Conservation (phyloP, 2,888 invertebrate species). For the Ametastegia equiseti region DNA sequence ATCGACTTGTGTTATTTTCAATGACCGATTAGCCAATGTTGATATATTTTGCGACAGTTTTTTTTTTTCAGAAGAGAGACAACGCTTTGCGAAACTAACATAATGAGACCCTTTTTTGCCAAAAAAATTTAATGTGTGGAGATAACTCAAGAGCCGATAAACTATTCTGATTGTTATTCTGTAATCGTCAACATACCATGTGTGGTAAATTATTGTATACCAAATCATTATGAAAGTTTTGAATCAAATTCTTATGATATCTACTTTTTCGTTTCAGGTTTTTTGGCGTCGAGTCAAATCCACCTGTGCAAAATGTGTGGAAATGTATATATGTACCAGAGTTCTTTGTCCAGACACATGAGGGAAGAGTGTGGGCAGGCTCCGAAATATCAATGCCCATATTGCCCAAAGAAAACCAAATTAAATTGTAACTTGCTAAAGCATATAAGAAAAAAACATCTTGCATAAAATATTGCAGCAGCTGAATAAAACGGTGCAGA, state of each 20-base stretch:
- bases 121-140: not conserved
- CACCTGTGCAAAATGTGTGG: slow-evolving; percentile 66
- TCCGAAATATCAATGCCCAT: slow-evolving; percentile 71
- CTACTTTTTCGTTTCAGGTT: slow-evolving; percentile 65
- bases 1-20: not conserved
- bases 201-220: not conserved
- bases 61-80: not conserved
- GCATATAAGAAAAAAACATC: slow-evolving; percentile 67
- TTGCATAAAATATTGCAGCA: not conserved
- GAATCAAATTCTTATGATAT: slow-evolving; percentile 37
- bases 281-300: slow-evolving; percentile 53
- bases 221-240: not conserved
- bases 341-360: slow-evolving; percentile 68
- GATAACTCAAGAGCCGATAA: not conserved
- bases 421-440: slow-evolving; percentile 71
- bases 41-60: not conserved
- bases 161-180: not conserved
- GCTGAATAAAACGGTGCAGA: not conserved
- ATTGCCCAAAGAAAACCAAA: slow-evolving; percentile 70
- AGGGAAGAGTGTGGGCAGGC: slow-evolving; percentile 71
- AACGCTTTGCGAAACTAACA: slow-evolving; percentile 30
- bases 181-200: slow-evolving; percentile 13
- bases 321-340: slow-evolving; percentile 68
- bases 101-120: not conserved
- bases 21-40: not conserved